Conservation (phyloP, 2,797 vertebrate species). For the Manis javanica region DNA sequence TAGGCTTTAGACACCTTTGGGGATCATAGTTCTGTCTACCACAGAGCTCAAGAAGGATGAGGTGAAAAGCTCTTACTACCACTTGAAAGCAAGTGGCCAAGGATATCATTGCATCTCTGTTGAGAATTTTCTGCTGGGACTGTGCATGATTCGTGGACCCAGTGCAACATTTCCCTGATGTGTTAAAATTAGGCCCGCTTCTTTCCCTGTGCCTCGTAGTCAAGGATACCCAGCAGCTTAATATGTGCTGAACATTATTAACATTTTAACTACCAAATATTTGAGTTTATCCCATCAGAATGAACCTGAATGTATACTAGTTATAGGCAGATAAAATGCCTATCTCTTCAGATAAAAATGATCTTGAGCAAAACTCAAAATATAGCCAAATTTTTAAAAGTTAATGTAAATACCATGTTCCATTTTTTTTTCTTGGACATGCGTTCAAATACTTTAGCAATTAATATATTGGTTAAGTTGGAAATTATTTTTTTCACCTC, state of each 20-base stretch:
- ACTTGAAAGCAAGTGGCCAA: neutral
- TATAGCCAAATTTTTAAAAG: neutral
- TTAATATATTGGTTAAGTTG: neutral
- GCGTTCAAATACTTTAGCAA: neutral
- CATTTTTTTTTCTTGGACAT: neutral
- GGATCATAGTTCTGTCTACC: neutral
- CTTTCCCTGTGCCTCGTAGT: neutral
- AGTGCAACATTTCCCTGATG: neutral
- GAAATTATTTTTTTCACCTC: neutral
- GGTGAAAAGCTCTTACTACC: neutral
- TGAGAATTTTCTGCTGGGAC: neutral
- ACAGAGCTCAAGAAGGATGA: neutral
- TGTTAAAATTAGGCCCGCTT: neutral
- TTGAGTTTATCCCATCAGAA: neutral
- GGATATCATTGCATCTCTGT: neutral
- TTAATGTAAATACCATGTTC: neutral
- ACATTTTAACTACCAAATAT: neutral
- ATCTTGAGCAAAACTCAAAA: conserved; percentile 22
- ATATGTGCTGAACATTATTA: neutral
- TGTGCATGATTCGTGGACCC: neutral
- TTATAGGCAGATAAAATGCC: neutral
- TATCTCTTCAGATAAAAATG: neutral
- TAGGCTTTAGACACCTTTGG: neutral
- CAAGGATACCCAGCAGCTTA: neutral
- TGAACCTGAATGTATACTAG: neutral